Evolutionary conservation across 1,140 invertebrate species (phyloP), one percentile per base, ranked within the genome.

Genomic region (Semibalanus balanoides): DNA sequence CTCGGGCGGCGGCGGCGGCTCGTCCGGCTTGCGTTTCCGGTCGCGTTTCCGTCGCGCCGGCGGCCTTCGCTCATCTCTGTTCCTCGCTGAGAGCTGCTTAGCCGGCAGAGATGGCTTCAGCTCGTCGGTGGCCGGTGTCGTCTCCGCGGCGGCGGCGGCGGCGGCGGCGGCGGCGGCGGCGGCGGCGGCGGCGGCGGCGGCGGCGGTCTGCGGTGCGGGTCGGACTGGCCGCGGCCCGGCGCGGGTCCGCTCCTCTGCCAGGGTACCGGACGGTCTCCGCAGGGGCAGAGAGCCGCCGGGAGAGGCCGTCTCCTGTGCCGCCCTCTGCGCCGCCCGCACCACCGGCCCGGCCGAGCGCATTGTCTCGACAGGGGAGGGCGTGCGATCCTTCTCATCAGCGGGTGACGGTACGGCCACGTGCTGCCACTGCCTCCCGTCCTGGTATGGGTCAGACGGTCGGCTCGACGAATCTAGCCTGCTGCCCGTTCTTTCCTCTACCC

Each of bases 1-100:
- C 28, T 78, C 76, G 5, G 78, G 76, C n/a, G 76, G 43, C 81
- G 73, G 76, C 81, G 73, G 76, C 80, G 83, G 85, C 83, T 72
- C 14, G 51, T 64, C 51, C 3, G 51, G 22, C 11, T 64, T 64
- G 1, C 51, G 51, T 25, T 25, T 64, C 51, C 51, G 51, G 51
- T 64, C 51, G 1, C 51, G 9, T 25, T 64, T 64, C 51, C 51
- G 51, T 1, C 51, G 51, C 9, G 51, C 51, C 22, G 51, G 51
- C 51, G 51, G 51, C 22, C 51, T 64, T 19, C 51, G 7, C 22
- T 64, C 51, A 64, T 64, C 51, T 64, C 51, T 64, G 51, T 64
- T 64, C 51, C 51, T 14, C 51, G 51, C 51, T 64, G 51, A 64
- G 51, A 14, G 51, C 51, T 64, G 51, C 51, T 64, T 64, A 64